Evolutionary conservation across 2,888 invertebrate species (phyloP).

Genomic region (Gerris lacustris): DNA sequence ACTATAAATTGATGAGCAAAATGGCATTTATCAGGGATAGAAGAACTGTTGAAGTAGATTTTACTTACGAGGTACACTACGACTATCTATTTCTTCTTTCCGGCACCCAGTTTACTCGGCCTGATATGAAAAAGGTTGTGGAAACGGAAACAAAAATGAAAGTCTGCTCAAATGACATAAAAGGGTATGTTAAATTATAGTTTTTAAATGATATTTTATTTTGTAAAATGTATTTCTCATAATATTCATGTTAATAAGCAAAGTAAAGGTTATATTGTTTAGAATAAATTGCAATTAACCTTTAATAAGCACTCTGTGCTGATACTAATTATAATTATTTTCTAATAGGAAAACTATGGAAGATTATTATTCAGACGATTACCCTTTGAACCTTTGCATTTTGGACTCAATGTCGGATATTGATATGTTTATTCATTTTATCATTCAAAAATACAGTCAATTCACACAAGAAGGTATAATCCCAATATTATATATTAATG

Average conservation of each 20-base stretch:
- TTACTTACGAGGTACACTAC: constrained; percentile 33
- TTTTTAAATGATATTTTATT: too few species aligned
- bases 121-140: constrained; percentile 27
- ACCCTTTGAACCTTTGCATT: neutral
- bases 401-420: neutral
- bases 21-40: too few species aligned
- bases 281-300: too few species aligned
- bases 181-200: too few species aligned
- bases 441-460: neutral
- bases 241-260: too few species aligned
- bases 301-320: too few species aligned
- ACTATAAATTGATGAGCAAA: too few species aligned
- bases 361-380: neutral
- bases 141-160: constrained; percentile 21
- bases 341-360: constrained; percentile 24
- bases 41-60: constrained; percentile 39
- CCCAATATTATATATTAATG: neutral
- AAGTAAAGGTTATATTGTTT: too few species aligned
- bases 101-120: constrained; percentile 33
- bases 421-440: neutral
- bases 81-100: constrained; percentile 36
- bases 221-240: too few species aligned
- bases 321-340: too few species aligned
- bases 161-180: constrained; percentile 28
- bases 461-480: constrained; percentile 19